Evolutionary conservation across 2,113 vertebrate genomes (phyloP), one percentile per base, ranked within the genome.

Genomic region (Nothobranchius kuhntae): DNA sequence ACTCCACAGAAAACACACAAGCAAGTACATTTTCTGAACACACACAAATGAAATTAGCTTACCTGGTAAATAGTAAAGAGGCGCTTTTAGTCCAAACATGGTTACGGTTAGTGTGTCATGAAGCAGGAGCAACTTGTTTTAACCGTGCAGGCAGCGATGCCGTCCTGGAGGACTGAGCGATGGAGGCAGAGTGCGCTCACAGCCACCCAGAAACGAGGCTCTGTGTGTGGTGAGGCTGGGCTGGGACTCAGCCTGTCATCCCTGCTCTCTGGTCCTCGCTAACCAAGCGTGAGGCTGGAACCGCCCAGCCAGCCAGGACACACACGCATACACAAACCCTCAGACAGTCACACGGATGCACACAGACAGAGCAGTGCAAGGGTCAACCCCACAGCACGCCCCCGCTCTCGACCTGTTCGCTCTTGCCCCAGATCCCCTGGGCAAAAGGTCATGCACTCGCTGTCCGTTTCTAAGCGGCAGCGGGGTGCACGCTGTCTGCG

Each of bases 61-160:
- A 98, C 97, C 97, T 95, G 96, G 95, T 92, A 98, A 91, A 93
- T 97, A 98, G 95, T 97, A 98, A 80, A 99, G 95, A 69, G 97
- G 96, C 53, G 97, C 95, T 93, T 98, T 98, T 94, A 98, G 86
- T 95, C 97, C 97, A 93, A 98, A 98, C 97, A 98, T 98, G 94
- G 86, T 95, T 92, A 92, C 89, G 74, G 80, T 93, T 92, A 92
- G 87, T 92, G 92, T 92, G 92, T 94, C 95, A 96, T 95, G 91
- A 92, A 94, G 92, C 78, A 77, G 73, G 70, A 81, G 81, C 40
- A 88, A 86, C 68, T 83, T 82, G 71, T 81, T 73, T 86, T 14
- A 81, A 72, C 61, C 3, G 71, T 47, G 61, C 68, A 68, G 65
- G 71, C 65, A 62, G 83, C 59, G 47, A 80, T 85, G 80, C 80